These are phyloP conservation scores for cat (Felis catus) DNA, from an alignment of 2,113 vertebrate species.

Conservation along the genomic window DNA sequence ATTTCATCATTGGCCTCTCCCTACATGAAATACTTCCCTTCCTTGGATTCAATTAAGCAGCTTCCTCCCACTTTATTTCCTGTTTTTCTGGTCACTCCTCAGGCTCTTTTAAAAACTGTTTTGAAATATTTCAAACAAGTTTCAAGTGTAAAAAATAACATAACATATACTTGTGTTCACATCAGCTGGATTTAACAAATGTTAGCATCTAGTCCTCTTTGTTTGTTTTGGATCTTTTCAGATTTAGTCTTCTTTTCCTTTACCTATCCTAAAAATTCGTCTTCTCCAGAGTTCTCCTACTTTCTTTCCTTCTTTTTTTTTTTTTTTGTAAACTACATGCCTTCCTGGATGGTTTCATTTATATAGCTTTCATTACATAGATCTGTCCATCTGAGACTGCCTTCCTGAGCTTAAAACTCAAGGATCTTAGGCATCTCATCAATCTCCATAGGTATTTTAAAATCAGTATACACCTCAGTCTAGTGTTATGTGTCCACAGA, in stretches of 20 bases:
- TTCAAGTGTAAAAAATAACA: neutral
- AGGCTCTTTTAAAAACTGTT: neutral
- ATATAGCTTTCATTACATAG: neutral
- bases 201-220: conserved; percentile 2
- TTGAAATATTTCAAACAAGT: conserved; percentile 26
- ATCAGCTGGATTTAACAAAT: neutral
- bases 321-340: neutral
- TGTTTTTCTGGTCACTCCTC: neutral
- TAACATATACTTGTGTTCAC: neutral
- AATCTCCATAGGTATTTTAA: neutral
- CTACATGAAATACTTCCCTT: neutral
- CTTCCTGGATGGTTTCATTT: neutral
- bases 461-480: neutral
- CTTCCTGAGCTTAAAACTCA: neutral
- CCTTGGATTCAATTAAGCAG: neutral
- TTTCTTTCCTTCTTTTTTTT: neutral
- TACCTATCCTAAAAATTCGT: neutral
- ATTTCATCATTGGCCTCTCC: neutral
- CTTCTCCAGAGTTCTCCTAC: neutral
- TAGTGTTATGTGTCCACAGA: neutral
- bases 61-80: neutral
- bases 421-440: neutral
- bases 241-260: neutral
- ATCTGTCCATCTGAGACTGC: neutral
- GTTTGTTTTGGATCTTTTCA: neutral